These are phyloP conservation scores for Tolypeutes matacus DNA, from an alignment of 2,797 vertebrate species.

Conservation along the genomic window DNA sequence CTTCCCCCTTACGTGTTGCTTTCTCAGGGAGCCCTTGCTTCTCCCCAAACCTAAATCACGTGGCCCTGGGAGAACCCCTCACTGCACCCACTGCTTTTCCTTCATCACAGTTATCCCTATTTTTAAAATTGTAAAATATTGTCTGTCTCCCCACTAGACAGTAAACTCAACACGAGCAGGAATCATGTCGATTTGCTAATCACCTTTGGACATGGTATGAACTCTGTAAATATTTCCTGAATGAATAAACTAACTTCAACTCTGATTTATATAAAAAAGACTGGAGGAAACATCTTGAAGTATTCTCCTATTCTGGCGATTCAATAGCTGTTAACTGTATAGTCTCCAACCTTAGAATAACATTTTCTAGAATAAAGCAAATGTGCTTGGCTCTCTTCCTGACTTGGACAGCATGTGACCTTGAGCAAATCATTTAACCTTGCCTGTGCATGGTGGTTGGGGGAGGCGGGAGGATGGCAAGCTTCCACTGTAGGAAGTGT, in stretches of 20 bases:
- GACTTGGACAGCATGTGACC: not conserved
- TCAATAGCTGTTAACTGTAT: not conserved
- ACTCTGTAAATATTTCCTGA: not conserved
- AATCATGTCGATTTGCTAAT: not conserved
- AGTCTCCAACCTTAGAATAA: not conserved
- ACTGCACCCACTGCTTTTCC: not conserved
- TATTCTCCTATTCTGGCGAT: not conserved
- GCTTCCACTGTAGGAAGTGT: not conserved
- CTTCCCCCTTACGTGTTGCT: not conserved
- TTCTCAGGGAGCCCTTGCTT: not conserved
- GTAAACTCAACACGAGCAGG: not conserved
- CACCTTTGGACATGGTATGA: not conserved
- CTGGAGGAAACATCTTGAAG: not conserved
- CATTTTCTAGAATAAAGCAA: constrained; percentile 6
- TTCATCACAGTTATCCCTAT: not conserved
- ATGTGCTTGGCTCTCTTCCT: not conserved
- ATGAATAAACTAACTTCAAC: not conserved
- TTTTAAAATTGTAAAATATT: not conserved
- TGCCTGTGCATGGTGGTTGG: not conserved
- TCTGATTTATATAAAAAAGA: constrained; percentile 16
- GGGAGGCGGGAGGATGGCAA: no score
- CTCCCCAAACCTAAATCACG: not conserved
- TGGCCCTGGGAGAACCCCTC: not conserved
- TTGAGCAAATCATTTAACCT: constrained; percentile 26
- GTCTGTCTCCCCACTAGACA: not conserved